These are phyloP conservation scores for Bombylius major DNA, from an alignment of 2,888 invertebrate species.

Conservation along the genomic window DNA sequence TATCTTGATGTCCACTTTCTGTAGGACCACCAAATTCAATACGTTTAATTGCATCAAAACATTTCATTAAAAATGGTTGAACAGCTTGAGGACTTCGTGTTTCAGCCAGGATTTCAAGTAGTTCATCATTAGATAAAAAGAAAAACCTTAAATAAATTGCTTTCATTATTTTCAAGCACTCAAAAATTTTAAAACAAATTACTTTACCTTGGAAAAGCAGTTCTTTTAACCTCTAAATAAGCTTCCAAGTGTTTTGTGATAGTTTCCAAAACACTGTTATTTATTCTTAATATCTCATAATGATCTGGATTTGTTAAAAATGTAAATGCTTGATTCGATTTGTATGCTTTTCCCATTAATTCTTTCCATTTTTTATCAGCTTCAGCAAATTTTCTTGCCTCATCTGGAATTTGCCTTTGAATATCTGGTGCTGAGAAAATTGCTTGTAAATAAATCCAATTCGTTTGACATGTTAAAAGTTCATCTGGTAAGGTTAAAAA, in stretches of 20 bases:
- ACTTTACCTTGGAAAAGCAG: constrained; percentile 60
- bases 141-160: constrained; percentile 45
- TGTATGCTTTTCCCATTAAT: constrained; percentile 68
- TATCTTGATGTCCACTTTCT: constrained; percentile 39
- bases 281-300: constrained; percentile 52
- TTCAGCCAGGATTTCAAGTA: constrained; percentile 82
- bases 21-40: constrained; percentile 62
- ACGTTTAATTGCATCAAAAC: constrained; percentile 72
- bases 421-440: constrained; percentile 93
- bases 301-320: constrained; percentile 62
- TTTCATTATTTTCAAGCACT: background rate
- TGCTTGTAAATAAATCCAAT: constrained; percentile 91
- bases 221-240: constrained; percentile 76
- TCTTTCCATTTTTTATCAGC: constrained; percentile 89
- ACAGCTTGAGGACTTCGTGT: constrained; percentile 80
- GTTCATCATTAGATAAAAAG: constrained; percentile 79
- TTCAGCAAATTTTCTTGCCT: constrained; percentile 70
- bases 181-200: background rate
- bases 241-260: constrained; percentile 84
- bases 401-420: constrained; percentile 80
- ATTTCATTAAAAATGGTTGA: constrained; percentile 80
- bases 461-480: constrained; percentile 78
- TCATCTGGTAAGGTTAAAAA: constrained; percentile 46
- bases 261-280: constrained; percentile 70
- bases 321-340: constrained; percentile 69